Evolutionary conservation across 2,113 vertebrate species (phyloP), one percentile per base, ranked within the genome.

Genomic region (Canis aureus): DNA sequence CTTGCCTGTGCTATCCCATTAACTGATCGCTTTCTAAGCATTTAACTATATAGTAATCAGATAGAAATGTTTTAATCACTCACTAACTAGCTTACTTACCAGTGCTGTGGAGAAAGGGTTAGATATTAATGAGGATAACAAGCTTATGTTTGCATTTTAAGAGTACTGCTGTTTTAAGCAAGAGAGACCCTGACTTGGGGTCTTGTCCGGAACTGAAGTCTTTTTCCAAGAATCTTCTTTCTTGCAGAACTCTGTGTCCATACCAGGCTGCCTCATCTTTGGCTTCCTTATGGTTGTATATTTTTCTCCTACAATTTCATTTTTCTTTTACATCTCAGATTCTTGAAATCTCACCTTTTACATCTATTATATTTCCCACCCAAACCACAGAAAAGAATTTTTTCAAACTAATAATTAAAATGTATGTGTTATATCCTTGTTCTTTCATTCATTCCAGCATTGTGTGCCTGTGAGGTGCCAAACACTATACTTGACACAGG

Each of bases 31-130:
- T 98, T 95, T 98, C 96, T 97, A 98, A 98, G 98, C 98, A 98
- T 99, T 99, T 99, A 99, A 98, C 98, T 98, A 82, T 97, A 98
- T 96, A 97, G 98, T 99, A 99, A 99, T 99, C 98, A 99, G 98
- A 98, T 98, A 99, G 98, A 99, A 99, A 99, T 99, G 98, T 99
- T 99, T 99, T 99, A 99, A 99, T 99, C 99, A 99, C 98, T 64
- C 96, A 97, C 98, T 98, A 98, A 98, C 98, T 99, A 99, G 98
- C 99, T 98, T 98, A 97, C 98, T 99, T 99, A 99, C 99, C 98
- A 98, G 98, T 98, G 98, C 98, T 99, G 97, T 98, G 98, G 99
- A 98, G 97, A 98, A 98, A 99, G 95, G 35, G n/a, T 76, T 98
- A 97, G 98, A 98, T 98, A 98, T 98, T 99, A 99, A 99, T 99